Percentiles rank a stretch among this genome's conserved stretches.
Evolutionary conservation across 2,113 vertebrate genomes (phyloP).

Genomic region (Microtus ochrogaster): DNA sequence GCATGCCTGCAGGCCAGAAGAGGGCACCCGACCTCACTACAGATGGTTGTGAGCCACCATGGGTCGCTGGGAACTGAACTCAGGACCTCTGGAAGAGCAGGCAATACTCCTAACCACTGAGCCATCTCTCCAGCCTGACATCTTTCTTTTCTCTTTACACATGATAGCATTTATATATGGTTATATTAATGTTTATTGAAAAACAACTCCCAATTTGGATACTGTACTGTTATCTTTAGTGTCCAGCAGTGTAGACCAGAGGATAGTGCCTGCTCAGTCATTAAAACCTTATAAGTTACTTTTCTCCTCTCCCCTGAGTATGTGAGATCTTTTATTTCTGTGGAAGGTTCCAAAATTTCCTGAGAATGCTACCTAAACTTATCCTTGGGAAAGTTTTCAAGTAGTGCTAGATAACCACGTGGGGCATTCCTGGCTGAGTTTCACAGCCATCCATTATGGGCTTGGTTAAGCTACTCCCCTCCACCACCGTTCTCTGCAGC

Average conservation of each 20-base stretch:
- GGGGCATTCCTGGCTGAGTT: background rate
- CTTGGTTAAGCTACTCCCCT: background rate
- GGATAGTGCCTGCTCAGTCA: background rate
- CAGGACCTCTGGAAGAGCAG: too few relatives aligned
- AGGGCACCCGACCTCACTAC: too few relatives aligned
- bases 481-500: background rate
- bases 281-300: background rate
- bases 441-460: background rate
- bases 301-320: background rate
- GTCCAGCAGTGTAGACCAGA: background rate
- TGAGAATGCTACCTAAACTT: background rate
- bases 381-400: background rate
- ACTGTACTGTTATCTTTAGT: background rate
- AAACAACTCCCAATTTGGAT: background rate
- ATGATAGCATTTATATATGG: background rate
- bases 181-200: background rate
- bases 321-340: background rate
- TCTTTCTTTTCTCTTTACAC: background rate
- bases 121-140: background rate
- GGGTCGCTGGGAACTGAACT: too few relatives aligned
- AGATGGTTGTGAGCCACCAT: too few relatives aligned
- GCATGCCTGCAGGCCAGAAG: too few relatives aligned
- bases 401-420: background rate
- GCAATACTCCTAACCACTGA: too few relatives aligned
- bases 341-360: background rate